Base-by-base conservation (phyloP, 1,140 invertebrate species). In the Ctenoplectra terminalis region DNA sequence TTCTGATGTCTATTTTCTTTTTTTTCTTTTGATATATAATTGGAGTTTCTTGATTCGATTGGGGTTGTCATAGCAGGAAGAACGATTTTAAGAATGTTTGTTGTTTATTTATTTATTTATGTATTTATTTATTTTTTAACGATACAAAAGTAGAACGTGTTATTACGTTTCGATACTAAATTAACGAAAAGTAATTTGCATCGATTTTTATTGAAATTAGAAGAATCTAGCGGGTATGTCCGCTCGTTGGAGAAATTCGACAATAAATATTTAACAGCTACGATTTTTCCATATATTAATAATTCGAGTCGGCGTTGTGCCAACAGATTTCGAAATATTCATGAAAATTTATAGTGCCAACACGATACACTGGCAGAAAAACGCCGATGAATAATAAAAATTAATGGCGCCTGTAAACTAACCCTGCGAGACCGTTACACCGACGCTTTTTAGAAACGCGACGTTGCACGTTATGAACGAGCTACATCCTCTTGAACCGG, bases 301-400 rank as follows among this genome's bases (percentile, higher is more conserved):
- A 64, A 64, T 69, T 58, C 64, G 75, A 0, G 3, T 4, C 8
- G 64, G 6, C 48, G 23, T 46, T 17, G 17, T 50, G 58, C 26
- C 40, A 67, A 67, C 48, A 37, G 48, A 56, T 56, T 69, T 34
- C 43, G 34, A 66, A 20, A 75, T 75, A 37, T 61, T 64, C 64
- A 69, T 69, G 50, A 58, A 56, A 69, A 77, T 77, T 69, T 77
- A 69, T 69, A 26, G 29, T 29, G 2, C 9, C n/a, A 17, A 20
- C 52, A 26, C 40, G 64, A 69, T 13, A 13, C 13, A 26, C 13
- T 9, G 15, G 52, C 8, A 34, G 29, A 70, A 77, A 70, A 70
- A 37, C n/a, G 17, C 8, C 52, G 52, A 58, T 46, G 75, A 77
- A 58, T 58, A 77, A 70, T 77, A n/a, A 40, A 34, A 77, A 77